These are phyloP conservation scores for Macrosteles quadrilineatus DNA, from an alignment of 1,140 invertebrate species.

Conservation along the genomic window DNA sequence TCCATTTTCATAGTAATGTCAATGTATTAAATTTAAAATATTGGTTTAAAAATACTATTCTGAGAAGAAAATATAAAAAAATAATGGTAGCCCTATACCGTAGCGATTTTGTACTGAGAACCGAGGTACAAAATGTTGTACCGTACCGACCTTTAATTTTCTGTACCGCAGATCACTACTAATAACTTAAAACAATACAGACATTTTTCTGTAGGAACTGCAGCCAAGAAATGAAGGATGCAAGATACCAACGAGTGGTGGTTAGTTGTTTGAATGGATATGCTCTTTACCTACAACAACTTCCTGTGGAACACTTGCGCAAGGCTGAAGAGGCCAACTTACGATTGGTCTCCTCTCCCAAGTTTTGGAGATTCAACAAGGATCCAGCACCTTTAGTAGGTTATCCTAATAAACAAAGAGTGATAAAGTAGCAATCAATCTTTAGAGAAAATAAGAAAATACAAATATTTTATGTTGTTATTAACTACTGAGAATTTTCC, in stretches of 20 bases:
- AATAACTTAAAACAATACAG: too few species aligned
- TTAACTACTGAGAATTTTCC: background rate
- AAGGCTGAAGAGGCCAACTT: conserved; percentile 54
- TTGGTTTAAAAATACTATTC: too few species aligned
- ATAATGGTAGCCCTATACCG: too few species aligned
- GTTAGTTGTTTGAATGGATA: conserved; percentile 68
- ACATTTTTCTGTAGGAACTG: conserved; percentile 50
- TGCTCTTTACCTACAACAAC: conserved; percentile 59
- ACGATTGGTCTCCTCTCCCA: conserved; percentile 59
- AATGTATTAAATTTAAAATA: too few species aligned
- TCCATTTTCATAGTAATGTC: too few species aligned
- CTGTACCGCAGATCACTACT: too few species aligned
- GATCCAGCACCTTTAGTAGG: conserved; percentile 57
- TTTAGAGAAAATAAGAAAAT: background rate
- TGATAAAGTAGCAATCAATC: conserved; percentile 7
- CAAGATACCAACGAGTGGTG: conserved; percentile 69
- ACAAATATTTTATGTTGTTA: background rate
- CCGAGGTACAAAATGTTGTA: too few species aligned
- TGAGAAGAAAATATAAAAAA: too few species aligned
- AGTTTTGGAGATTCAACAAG: conserved; percentile 74
- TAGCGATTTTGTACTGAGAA: too few species aligned
- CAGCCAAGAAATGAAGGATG: conserved; percentile 68
- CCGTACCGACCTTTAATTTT: too few species aligned
- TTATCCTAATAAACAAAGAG: conserved; percentile 33
- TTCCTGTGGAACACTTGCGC: conserved; percentile 54